phyloP scores from a whole-genome alignment of 1,140 invertebrate genomes.

The Branchinecta lindahli region DNA sequence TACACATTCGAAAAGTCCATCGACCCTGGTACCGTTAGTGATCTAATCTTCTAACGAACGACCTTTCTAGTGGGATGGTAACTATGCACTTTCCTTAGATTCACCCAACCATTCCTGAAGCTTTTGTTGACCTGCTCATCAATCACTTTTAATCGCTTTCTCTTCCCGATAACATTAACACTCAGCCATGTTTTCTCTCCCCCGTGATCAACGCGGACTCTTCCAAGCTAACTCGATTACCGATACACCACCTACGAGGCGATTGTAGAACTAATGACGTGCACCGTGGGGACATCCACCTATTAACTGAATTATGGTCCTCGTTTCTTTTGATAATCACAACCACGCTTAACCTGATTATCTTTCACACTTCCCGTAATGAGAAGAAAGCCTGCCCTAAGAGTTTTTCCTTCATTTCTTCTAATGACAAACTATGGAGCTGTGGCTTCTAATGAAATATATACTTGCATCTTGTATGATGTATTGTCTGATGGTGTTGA shows the following conservation, averaged over 20 bases:
- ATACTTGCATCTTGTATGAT: too few species aligned
- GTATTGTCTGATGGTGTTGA: too few species aligned
- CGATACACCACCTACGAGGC: not conserved
- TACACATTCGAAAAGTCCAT: too few species aligned
- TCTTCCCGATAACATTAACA: not conserved
- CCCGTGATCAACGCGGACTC: not conserved
- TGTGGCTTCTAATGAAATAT: too few species aligned
- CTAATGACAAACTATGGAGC: not conserved
- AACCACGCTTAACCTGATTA: constrained; percentile 10
- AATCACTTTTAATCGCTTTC: constrained; percentile 2
- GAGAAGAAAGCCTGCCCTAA: not conserved
- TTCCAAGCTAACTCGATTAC: constrained; percentile 9
- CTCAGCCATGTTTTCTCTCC: not conserved
- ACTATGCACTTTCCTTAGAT: not conserved
- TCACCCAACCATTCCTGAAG: not conserved
- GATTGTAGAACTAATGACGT: constrained; percentile 8
- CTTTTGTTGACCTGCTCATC: not conserved
- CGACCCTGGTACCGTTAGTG: too few species aligned
- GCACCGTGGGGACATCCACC: not conserved
- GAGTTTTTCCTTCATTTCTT: not conserved
- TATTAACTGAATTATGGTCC: constrained; percentile 6
- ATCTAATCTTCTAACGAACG: too few species aligned
- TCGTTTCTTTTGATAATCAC: constrained; percentile 10
- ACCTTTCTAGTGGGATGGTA: not conserved
- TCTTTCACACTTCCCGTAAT: not conserved